A percentile compares a stretch with the other conserved stretches of the same genome.
phyloP scores from a whole-genome alignment of 2,888 invertebrate species.

The Volucella bombylans region DNA sequence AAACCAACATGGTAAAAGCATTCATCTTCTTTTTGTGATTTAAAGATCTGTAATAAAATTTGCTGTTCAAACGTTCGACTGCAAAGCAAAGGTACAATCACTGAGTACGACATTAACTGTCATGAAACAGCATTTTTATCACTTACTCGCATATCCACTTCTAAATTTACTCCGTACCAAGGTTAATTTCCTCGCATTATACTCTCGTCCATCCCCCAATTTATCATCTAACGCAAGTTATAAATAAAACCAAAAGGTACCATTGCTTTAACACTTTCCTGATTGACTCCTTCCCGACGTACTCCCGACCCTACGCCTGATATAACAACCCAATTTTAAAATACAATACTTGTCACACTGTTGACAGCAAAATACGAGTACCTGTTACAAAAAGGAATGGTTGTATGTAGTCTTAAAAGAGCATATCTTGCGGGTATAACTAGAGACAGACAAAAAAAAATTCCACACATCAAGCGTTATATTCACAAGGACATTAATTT shows the following conservation, averaged over 20 bases:
- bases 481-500: constrained; percentile 60
- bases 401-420: constrained; percentile 10
- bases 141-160: no score
- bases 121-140: no score
- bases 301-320: constrained; percentile 8
- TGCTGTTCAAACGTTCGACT: no score
- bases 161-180: no score
- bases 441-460: constrained; percentile 13
- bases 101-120: no score
- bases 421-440: constrained; percentile 34
- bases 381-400: not conserved
- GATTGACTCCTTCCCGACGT: constrained; percentile 12
- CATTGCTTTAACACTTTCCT: not conserved
- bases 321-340: constrained; percentile 59
- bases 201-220: not conserved
- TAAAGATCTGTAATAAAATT: no score
- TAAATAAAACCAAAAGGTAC: constrained; percentile 1
- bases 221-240: not conserved
- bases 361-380: constrained; percentile 38
- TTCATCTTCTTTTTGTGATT: no score
- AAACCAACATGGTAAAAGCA: no score
- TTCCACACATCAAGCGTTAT: constrained; percentile 33
- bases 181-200: not conserved
- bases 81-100: no score
- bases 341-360: constrained; percentile 51